These are phyloP conservation scores for Zootermopsis nevadensis DNA, from an alignment of 2,888 invertebrate species.

Conservation along the genomic window DNA sequence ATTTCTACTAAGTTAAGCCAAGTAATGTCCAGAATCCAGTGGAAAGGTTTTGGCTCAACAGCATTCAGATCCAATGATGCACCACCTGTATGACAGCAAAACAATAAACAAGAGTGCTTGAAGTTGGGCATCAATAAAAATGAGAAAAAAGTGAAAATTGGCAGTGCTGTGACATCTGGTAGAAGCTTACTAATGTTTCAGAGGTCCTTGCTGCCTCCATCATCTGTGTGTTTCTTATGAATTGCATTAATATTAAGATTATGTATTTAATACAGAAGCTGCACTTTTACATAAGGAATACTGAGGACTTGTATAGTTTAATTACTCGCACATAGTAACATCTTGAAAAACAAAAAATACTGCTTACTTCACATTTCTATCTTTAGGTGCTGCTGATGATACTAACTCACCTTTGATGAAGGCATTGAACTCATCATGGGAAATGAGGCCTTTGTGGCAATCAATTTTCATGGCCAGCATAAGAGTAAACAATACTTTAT, in stretches of 20 bases:
- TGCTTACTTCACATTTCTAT: too few relatives aligned
- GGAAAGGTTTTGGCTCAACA: constrained; percentile 91
- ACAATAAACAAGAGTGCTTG: too few relatives aligned
- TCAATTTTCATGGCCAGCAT: constrained; percentile 97
- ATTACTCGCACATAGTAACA: too few relatives aligned
- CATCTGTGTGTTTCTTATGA: too few relatives aligned
- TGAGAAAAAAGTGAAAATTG: not conserved
- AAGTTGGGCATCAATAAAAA: not conserved
- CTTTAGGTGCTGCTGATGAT: not conserved
- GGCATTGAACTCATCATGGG: constrained; percentile 92
- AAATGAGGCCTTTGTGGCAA: constrained; percentile 82
- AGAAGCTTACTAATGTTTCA: too few relatives aligned
- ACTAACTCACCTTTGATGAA: constrained; percentile 83
- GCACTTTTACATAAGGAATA: too few relatives aligned
- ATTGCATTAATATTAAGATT: too few relatives aligned
- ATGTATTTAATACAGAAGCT: too few relatives aligned
- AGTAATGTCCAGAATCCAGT: constrained; percentile 95
- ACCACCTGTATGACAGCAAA: constrained; percentile 68
- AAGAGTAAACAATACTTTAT: constrained; percentile 91
- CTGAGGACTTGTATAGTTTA: too few relatives aligned
- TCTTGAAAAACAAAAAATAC: too few relatives aligned
- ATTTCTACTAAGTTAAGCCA: constrained; percentile 97
- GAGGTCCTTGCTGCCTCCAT: too few relatives aligned
- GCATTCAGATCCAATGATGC: constrained; percentile 94
- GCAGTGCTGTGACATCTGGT: too few relatives aligned